phyloP scores from a whole-genome alignment of 1,140 invertebrate genomes.

The Bombus turneri region DNA sequence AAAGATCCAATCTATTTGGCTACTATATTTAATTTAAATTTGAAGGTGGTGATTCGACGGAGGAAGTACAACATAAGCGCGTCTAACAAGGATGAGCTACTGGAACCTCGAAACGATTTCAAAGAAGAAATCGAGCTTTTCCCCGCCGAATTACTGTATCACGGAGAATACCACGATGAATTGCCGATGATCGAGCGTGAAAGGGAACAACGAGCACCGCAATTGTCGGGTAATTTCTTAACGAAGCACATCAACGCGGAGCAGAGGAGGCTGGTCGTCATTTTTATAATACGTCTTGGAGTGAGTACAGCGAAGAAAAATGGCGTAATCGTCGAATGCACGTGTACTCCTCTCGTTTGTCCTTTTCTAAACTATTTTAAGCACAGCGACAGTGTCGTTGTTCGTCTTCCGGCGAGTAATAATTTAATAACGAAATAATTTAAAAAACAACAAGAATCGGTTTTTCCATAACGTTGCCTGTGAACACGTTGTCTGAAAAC shows the following conservation, averaged over 20 bases:
- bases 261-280: constrained; percentile 64
- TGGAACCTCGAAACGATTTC: rapidly evolving
- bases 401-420: no score
- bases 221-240: constrained; percentile 49
- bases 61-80: neutral
- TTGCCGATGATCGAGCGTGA: neutral
- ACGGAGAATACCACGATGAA: constrained; percentile 7
- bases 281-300: constrained; percentile 57
- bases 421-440: no score
- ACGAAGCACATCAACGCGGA: constrained; percentile 43
- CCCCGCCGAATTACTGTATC: neutral
- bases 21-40: no score
- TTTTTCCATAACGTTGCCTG: no score
- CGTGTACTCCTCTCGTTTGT: neutral
- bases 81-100: neutral
- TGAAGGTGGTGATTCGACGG: neutral
- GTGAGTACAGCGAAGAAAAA: constrained; percentile 41
- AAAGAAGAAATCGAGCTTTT: no score
- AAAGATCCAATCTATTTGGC: neutral
- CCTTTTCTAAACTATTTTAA: no score
- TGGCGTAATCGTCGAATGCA: neutral
- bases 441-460: no score
- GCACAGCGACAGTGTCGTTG: no score
- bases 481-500: no score
- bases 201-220: constrained; percentile 19